A percentile compares a stretch with the other conserved stretches of the same genome.
Evolutionary conservation across 2,113 vertebrate species (phyloP).

Genomic region (Aleadryas rufinucha): DNA sequence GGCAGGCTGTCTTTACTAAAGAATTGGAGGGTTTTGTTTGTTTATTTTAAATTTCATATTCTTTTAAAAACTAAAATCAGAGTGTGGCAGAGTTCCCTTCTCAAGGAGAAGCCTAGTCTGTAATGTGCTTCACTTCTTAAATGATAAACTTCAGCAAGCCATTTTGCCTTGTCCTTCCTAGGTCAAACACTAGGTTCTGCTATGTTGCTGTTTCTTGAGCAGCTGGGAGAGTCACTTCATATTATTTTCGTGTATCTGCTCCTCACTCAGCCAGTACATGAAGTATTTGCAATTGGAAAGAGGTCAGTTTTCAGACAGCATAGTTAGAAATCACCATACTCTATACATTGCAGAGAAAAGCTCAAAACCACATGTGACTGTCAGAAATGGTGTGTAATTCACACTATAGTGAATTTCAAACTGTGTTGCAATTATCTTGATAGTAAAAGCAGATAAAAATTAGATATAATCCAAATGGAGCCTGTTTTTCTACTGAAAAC

Average conservation of each 20-base stretch:
- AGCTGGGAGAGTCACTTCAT: constrained; percentile 4
- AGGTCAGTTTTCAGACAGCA: background rate
- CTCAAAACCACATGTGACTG: background rate
- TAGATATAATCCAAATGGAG: background rate
- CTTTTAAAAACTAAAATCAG: background rate
- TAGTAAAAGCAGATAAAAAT: background rate
- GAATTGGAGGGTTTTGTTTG: accelerated
- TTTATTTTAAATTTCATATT: background rate
- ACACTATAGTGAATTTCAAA: background rate
- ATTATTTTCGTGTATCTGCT: background rate
- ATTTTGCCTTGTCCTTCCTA: background rate
- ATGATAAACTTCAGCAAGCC: background rate
- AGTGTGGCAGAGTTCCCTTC: background rate
- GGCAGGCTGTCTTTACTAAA: background rate
- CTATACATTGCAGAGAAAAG: background rate
- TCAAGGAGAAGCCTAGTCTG: background rate
- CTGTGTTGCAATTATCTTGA: background rate
- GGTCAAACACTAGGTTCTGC: background rate
- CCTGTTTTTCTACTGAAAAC: background rate
- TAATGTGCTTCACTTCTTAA: background rate
- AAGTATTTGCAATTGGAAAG: background rate
- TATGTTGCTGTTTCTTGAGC: background rate
- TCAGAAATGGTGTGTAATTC: background rate
- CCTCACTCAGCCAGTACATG: background rate
- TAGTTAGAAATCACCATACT: background rate